Conservation (phyloP, 2,797 vertebrate genomes). For the Rhinoraja longicauda region DNA sequence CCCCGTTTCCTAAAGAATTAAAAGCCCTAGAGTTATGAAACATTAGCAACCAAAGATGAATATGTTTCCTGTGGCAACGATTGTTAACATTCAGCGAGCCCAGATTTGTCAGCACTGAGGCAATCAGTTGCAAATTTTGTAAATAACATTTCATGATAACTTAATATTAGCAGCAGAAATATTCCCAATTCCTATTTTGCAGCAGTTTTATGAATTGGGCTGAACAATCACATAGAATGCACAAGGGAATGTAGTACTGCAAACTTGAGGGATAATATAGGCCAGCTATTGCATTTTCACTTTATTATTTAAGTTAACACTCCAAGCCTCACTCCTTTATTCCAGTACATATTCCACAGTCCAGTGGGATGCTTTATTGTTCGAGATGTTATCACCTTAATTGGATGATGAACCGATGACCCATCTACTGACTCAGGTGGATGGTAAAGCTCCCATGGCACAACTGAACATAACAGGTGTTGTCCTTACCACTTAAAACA, state of each 20-base stretch:
- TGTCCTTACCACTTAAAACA: neutral
- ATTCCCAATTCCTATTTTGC: neutral
- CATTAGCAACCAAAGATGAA: neutral
- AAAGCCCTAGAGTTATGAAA: neutral
- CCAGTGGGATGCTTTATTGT: neutral
- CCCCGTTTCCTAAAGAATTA: too few relatives aligned
- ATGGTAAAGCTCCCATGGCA: neutral
- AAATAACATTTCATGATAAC: neutral
- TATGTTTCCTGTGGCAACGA: neutral
- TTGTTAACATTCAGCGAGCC: neutral
- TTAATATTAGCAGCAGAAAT: neutral
- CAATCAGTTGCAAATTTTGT: neutral
- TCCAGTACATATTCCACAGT: neutral
- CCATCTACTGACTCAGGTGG: neutral
- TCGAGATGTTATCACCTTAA: neutral
- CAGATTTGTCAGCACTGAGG: neutral
- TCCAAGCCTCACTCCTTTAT: neutral
- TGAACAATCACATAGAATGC: neutral
- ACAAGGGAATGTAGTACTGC: neutral
- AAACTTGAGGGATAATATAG: neutral
- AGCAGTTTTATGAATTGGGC: neutral
- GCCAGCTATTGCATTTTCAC: neutral
- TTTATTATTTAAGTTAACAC: neutral
- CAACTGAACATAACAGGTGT: neutral
- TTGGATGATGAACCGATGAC: neutral